Conservation (phyloP, 2,888 invertebrate genomes). For the Teleiodes luculella region DNA sequence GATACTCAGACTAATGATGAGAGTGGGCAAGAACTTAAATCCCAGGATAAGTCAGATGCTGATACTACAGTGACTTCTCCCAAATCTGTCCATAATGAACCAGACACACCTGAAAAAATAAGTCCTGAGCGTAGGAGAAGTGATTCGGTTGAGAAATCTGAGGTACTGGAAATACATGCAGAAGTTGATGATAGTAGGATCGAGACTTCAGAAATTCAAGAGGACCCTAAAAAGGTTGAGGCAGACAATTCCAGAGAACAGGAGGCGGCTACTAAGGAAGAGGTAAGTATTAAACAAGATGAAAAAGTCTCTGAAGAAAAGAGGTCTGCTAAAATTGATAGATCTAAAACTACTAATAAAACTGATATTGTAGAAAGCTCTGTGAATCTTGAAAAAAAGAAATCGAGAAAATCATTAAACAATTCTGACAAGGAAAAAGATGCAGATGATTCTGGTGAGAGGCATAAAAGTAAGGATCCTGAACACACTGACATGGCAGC, state of each 20-base stretch:
- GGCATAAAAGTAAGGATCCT: slow-evolving; percentile 26
- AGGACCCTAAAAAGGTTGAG: slow-evolving; percentile 28
- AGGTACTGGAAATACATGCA: slow-evolving; percentile 59
- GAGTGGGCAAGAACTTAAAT: slow-evolving; percentile 16
- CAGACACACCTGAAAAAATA: slow-evolving; percentile 14
- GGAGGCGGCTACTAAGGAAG: slow-evolving; percentile 27
- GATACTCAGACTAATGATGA: too few relatives aligned
- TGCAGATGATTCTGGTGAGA: slow-evolving; percentile 29
- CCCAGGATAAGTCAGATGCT: slow-evolving; percentile 37
- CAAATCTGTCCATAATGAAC: slow-evolving; percentile 36
- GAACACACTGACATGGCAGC: slow-evolving; percentile 37
- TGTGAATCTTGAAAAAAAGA: slow-evolving; percentile 33
- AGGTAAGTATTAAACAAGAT: slow-evolving; percentile 70
- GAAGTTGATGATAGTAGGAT: slow-evolving; percentile 59
- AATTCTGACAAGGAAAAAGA: slow-evolving; percentile 32
- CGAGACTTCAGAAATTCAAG: slow-evolving; percentile 50
- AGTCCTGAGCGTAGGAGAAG: slow-evolving; percentile 38
- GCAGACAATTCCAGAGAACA: slow-evolving; percentile 33
- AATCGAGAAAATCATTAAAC: slow-evolving; percentile 33
- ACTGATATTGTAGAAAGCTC: slow-evolving; percentile 65
- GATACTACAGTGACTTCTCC: slow-evolving; percentile 57
- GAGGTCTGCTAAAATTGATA: slow-evolving; percentile 41
- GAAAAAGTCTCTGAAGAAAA: slow-evolving; percentile 45
- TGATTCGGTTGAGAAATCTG: slow-evolving; percentile 55
- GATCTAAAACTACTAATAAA: slow-evolving; percentile 52